Conservation (phyloP, 2,113 vertebrate genomes). For the Tragelaphus strepsiceros region DNA sequence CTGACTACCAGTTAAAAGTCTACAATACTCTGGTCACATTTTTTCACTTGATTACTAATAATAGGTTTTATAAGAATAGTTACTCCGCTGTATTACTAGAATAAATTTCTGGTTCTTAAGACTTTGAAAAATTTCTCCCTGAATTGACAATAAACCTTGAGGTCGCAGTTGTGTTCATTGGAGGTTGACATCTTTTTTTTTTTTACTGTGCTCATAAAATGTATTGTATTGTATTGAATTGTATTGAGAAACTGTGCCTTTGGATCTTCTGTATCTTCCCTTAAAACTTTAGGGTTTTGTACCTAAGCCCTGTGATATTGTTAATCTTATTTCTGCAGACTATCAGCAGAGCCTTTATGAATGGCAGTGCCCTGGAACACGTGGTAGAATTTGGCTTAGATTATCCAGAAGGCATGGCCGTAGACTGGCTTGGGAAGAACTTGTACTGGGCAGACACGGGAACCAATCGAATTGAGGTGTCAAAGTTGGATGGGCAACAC, state of each 20-base stretch:
- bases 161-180: conserved; percentile 65
- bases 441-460: conserved; percentile 98
- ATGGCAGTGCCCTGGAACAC: conserved; percentile 93
- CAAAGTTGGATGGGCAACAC: conserved; percentile 95
- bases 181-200: conserved; percentile 63
- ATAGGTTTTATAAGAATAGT: conserved; percentile 13
- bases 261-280: not conserved
- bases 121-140: conserved; percentile 46
- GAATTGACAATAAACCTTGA: conserved; percentile 64
- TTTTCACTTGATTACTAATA: conserved; percentile 16
- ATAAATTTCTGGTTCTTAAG: conserved; percentile 19
- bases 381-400: conserved; percentile 97
- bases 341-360: conserved; percentile 98
- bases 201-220: not conserved
- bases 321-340: conserved; percentile 83
- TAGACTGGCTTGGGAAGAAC: conserved; percentile 98
- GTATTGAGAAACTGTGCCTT: not conserved
- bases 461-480: conserved; percentile 96
- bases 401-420: conserved; percentile 98
- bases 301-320: not conserved
- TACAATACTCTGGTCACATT: not conserved
- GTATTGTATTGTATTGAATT: not conserved
- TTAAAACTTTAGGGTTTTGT: not conserved
- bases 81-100: not conserved
- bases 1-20: not conserved